Base-by-base conservation (phyloP, 2,888 invertebrate species). In the Pelosia muscerda region DNA sequence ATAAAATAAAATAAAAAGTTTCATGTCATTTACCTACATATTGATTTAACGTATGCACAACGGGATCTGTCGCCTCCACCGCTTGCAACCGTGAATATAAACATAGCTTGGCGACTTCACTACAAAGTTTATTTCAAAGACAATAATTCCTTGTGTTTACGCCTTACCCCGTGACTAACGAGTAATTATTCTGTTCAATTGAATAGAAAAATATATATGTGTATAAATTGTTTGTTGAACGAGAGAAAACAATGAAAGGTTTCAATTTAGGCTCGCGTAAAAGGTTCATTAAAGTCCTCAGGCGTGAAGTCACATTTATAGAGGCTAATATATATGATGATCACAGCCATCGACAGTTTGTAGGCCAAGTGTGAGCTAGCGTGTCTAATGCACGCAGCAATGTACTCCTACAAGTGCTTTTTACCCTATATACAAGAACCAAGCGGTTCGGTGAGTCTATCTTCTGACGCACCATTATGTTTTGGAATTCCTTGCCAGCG, bases 211-310 rank as follows among this genome's bases (percentile, higher is more conserved):
- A 8, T n/a, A 42, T 25, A 0, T 49, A 26, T 49, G 9, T 49
- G n/a, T 22, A n/a, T 26, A 61, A 26, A 22, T 1, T 61, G 10
- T n/a, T 9, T n/a, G 15, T 15, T 11, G 28, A 58, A 31, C 22
- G 58, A 34, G 22, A 58, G 31, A 31, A 58, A 58, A 58, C 55
- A 55, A 55, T 13, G 55, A 26, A 55, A 55, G 11, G 25, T 55
- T 26, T 55, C 25, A 26, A 55, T 55, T 55, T 55, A 55, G 5
- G 13, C 55, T 42, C n/a, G 3, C 6, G 25, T 23, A 55, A 55
- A 23, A 23, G 15, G 13, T 4, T 13, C 15, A 55, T 25, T 25
- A 10, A 25, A 25, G 1, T 25, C 49, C n/a, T n/a, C n/a, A 19
- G 19, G 49, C 49, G 49, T 49, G 49, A 49, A n/a, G 49, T 8